These are phyloP conservation scores for Diabrotica undecimpunctata DNA, from an alignment of 1,140 invertebrate species.

Conservation along the genomic window DNA sequence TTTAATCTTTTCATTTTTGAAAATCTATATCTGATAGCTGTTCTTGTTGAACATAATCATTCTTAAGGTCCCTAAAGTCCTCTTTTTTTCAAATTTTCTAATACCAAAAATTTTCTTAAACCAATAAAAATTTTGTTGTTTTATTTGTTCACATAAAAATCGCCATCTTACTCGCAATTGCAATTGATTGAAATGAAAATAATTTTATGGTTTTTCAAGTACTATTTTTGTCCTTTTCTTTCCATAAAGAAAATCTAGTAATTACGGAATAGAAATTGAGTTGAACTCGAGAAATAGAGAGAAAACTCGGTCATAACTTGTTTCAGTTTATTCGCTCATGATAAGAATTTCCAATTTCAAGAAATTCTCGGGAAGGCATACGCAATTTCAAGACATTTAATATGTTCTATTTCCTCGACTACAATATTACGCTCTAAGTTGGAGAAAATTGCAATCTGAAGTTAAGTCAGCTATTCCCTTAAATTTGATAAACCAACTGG, in stretches of 20 bases:
- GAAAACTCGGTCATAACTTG: constrained; percentile 2
- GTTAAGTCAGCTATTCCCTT: constrained; percentile 9
- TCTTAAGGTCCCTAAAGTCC: too few species aligned
- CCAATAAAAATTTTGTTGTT: too few species aligned
- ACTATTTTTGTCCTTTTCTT: too few species aligned
- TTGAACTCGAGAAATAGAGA: neutral
- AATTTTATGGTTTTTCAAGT: too few species aligned
- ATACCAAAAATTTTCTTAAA: too few species aligned
- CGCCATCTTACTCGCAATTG: too few species aligned
- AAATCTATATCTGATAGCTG: too few species aligned
- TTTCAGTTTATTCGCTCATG: neutral
- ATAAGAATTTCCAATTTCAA: neutral
- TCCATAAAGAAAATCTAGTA: neutral
- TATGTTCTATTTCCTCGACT: constrained; percentile 8
- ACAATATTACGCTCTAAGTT: neutral
- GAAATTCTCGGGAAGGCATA: neutral
- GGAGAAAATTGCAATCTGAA: constrained; percentile 9
- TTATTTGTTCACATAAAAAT: too few species aligned
- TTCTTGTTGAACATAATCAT: too few species aligned
- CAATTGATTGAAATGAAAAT: too few species aligned
- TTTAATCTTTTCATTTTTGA: too few species aligned
- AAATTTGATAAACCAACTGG: constrained; percentile 14
- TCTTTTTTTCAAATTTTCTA: too few species aligned
- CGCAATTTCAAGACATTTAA: constrained; percentile 5
- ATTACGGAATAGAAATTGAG: neutral